These are phyloP conservation scores for Tenodera sinensis DNA, from an alignment of 2,888 invertebrate genomes.

Conservation along the genomic window DNA sequence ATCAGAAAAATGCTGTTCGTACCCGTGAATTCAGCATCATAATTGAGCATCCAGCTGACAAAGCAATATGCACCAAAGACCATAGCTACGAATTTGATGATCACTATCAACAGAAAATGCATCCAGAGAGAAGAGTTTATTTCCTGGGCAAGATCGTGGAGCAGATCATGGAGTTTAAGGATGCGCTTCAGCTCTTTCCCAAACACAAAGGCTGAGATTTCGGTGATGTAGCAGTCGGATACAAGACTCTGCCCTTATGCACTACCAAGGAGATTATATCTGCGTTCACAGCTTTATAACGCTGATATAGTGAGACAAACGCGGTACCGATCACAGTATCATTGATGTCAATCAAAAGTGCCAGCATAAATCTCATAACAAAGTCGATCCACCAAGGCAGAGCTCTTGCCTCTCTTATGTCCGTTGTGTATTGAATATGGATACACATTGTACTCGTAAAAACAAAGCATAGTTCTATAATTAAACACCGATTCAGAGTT, in stretches of 20 bases:
- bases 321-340: neutral
- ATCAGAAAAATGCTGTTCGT: neutral
- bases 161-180: neutral
- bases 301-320: neutral
- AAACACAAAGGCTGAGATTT: no score
- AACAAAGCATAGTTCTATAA: no score
- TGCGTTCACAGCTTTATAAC: neutral
- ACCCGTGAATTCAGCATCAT: neutral
- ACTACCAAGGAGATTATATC: neutral
- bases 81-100: neutral
- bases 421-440: no score
- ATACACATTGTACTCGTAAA: no score
- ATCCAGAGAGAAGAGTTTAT: neutral
- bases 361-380: neutral
- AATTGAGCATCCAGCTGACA: neutral
- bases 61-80: neutral
- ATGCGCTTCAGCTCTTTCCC: neutral
- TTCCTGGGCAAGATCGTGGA: neutral
- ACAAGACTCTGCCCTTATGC: neutral
- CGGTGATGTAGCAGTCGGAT: no score
- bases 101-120: neutral
- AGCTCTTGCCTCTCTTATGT: no score
- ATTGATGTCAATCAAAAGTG: neutral
- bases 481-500: no score
- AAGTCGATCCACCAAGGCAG: neutral